phyloP scores from a whole-genome alignment of 2,113 vertebrate species.

The Nothocercus julius region DNA sequence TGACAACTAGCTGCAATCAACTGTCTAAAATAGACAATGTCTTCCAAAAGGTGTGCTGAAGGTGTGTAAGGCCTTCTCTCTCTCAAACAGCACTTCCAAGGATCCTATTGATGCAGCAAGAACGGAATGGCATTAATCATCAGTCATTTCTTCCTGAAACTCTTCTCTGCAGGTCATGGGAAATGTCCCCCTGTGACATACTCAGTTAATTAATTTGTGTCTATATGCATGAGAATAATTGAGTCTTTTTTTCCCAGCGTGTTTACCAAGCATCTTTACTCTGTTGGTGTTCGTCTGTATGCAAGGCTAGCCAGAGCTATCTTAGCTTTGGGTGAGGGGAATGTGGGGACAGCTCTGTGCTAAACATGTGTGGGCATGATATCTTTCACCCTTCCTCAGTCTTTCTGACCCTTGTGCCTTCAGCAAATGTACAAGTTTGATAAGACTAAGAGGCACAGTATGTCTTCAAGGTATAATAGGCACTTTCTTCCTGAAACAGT shows the following conservation, averaged over 20 bases:
- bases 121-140: slow-evolving; percentile 34
- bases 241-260: not conserved
- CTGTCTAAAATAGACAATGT: not conserved
- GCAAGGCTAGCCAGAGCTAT: not conserved
- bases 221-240: slow-evolving; percentile 40
- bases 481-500: not conserved
- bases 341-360: not conserved
- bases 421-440: not conserved
- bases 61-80: not conserved
- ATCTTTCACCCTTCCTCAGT: not conserved
- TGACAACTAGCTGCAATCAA: not conserved
- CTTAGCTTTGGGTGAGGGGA: not conserved
- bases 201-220: slow-evolving; percentile 65
- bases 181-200: not conserved
- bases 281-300: accelerated
- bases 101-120: not conserved
- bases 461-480: not conserved
- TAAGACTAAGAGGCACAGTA: not conserved
- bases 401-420: not conserved
- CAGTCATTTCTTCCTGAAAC: not conserved
- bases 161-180: slow-evolving; percentile 36
- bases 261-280: not conserved
- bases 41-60: not conserved
- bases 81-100: not conserved
- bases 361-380: accelerated